phyloP scores from a whole-genome alignment of 2,888 invertebrate species.

The Clitarchus hookeri region DNA sequence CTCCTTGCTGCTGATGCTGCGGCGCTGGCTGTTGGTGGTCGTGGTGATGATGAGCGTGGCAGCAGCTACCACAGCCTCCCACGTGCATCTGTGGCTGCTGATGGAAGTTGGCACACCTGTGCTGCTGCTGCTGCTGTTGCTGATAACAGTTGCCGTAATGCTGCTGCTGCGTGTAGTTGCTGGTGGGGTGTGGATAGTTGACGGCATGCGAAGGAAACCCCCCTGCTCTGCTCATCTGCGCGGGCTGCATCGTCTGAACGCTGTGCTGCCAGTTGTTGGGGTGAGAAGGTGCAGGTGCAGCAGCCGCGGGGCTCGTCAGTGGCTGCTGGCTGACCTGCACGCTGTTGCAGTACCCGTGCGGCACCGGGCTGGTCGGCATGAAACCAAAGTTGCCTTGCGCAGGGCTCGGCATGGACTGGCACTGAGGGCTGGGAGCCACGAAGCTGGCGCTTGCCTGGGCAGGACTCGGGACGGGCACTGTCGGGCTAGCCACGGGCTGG shows the following conservation, averaged over 20 bases:
- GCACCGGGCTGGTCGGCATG: slow-evolving; percentile 39
- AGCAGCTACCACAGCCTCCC: slow-evolving; percentile 23
- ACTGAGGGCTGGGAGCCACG: slow-evolving; percentile 34
- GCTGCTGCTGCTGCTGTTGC: slow-evolving; percentile 15
- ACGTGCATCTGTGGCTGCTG: slow-evolving; percentile 22
- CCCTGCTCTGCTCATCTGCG: slow-evolving; percentile 33
- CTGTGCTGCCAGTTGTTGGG: slow-evolving; percentile 32
- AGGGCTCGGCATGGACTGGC: slow-evolving; percentile 45
- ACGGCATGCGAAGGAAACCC: neutral
- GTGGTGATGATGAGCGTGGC: slow-evolving; percentile 28
- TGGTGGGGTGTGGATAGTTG: slow-evolving; percentile 35
- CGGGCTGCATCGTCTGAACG: slow-evolving; percentile 34
- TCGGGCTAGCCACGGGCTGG: neutral
- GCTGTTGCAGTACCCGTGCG: slow-evolving; percentile 30
- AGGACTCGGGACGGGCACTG: slow-evolving; percentile 43
- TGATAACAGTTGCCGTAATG: slow-evolving; percentile 3
- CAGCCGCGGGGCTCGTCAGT: slow-evolving; percentile 47
- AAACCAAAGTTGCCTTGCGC: slow-evolving; percentile 47
- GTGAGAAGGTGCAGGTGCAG: slow-evolving; percentile 45
- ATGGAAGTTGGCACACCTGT: slow-evolving; percentile 17
- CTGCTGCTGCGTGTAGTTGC: neutral
- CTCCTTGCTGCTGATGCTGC: slow-evolving; percentile 27
- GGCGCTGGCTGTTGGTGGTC: slow-evolving; percentile 24
- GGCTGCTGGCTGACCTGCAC: slow-evolving; percentile 40
- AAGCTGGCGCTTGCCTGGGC: slow-evolving; percentile 46